Evolutionary conservation across 2,797 vertebrate species (phyloP), one percentile per base, ranked within the genome.

Genomic region (Anas bernieri): DNA sequence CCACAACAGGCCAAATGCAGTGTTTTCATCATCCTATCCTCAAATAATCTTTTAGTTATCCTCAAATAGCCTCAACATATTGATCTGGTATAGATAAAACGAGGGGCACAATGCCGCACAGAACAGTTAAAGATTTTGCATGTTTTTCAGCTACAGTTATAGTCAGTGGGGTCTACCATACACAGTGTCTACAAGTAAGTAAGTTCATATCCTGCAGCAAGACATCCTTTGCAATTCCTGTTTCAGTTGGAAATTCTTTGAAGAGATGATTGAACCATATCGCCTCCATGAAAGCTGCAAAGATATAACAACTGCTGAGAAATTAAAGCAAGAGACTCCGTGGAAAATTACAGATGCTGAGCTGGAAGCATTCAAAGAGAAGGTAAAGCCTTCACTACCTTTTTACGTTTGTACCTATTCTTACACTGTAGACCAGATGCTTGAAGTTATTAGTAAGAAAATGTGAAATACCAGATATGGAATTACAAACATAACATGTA

Each of bases 311-410:
- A 98, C 98, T 90, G 98, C 98, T 78, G 99, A 99, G 86, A 98
- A 98, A 96, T 97, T 99, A 97, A 98, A 98, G 92, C 98, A 96
- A 97, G 98, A 99, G 63, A 95, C 98, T 67, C 98, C 99, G 2
- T 99, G 99, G 98, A 99, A 99, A 98, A 99, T 99, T 97, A 99
- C 98, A 33, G 99, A 99, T 67, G 96, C 98, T 81, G 99, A 99
- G 94, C 97, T 99, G 88, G 98, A 98, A 96, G 96, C 93, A 59
- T 98, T 98, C 94, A 99, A 99, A 93, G 99, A 99, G 94, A 99
- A 99, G 99, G 99, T 99, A 97, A 97, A 96, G 86, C 48, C 58
- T 80, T 33, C 10, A 79, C 90, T 93, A 54, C 45, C 68, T 92
- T 95, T 83, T 70, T 46, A 90, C 77, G 73, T 41, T 17, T 23